Evolutionary conservation across 2,888 invertebrate genomes (phyloP), one percentile per base, ranked within the genome.

Genomic region (Dorcus hopei): DNA sequence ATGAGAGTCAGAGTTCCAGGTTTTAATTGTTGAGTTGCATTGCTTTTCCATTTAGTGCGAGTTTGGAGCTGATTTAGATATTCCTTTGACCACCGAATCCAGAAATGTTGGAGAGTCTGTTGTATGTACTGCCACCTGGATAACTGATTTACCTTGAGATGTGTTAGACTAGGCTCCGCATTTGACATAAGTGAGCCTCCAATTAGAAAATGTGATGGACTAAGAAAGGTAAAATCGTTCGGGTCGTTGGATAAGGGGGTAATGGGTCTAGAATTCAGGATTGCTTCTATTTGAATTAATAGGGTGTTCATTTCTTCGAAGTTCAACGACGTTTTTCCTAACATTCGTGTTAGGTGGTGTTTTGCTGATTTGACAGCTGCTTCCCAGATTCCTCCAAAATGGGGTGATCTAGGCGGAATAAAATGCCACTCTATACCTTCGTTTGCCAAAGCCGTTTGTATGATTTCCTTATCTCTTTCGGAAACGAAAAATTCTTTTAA

Each of bases 261-360:
- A 2, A 74, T 52, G 2, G 71, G 71, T 14, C 70, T 51, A 1
- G 68, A 72, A 54, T 73, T 73, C 23, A 72, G 50, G 26, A 65
- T 59, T 2, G 68, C 65, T 51, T 74, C 71, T 14, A 74, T 68
- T 52, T 70, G 70, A 8, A 54, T 58, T 1, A 69, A 16, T 6
- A 70, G 14, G 1, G 71, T 74, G 6, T 58, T 38, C 51, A 72
- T 61, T 51, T 74, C 68, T 53, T 73, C 71, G 42, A 54, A 68
- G 1, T 61, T 72, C n/a, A 72, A 53, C 2, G 48, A 51, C 1
- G 50, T 26, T 9, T 60, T 55, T 0, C 66, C 67, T 8, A 68
- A 40, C 2, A 67, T 56, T 39, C 64, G 53, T 42, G 52, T 58
- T 26, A 72, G 38, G 52, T 70, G 70, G 54, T 48, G 51, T 58